Conservation (phyloP, 92 coral and sea anemone genomes). For the Pocillopora grandis region DNA sequence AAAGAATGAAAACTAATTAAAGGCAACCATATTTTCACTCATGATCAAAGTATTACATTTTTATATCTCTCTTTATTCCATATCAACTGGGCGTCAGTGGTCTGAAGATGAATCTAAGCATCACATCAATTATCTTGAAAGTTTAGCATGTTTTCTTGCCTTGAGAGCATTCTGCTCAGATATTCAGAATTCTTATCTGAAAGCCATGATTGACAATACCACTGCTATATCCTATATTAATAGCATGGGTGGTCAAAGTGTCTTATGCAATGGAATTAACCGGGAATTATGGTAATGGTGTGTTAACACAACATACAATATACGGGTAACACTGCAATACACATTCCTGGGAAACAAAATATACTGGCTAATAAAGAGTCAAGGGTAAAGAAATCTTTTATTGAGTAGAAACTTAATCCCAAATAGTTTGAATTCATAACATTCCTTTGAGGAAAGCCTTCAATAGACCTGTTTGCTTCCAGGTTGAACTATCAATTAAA, state of each 20-base stretch:
- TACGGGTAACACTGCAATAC: slow-evolving; percentile 44
- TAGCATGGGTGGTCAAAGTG: background rate
- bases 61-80: too few species aligned
- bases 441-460: slow-evolving; percentile 27
- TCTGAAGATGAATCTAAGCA: slow-evolving; percentile 4
- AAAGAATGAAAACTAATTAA: background rate
- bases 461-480: slow-evolving; percentile 61
- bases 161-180: slow-evolving; percentile 30
- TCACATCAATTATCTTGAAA: slow-evolving; percentile 48
- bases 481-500: slow-evolving; percentile 48
- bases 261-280: slow-evolving; percentile 38
- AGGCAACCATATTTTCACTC: too few species aligned
- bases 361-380: slow-evolving; percentile 58
- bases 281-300: slow-evolving; percentile 61
- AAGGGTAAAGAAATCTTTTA: slow-evolving; percentile 20
- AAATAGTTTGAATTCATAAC: slow-evolving; percentile 12
- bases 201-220: slow-evolving; percentile 18
- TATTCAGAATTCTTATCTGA: slow-evolving; percentile 19
- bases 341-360: slow-evolving; percentile 64
- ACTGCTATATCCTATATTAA: too few species aligned
- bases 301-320: slow-evolving; percentile 14
- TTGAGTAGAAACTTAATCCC: slow-evolving; percentile 60
- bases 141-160: slow-evolving; percentile 30
- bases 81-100: slow-evolving; percentile 1
- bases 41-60: too few species aligned